Base-by-base conservation (phyloP, 2,888 invertebrate genomes). In the Lasioglossum figueresi region DNA sequence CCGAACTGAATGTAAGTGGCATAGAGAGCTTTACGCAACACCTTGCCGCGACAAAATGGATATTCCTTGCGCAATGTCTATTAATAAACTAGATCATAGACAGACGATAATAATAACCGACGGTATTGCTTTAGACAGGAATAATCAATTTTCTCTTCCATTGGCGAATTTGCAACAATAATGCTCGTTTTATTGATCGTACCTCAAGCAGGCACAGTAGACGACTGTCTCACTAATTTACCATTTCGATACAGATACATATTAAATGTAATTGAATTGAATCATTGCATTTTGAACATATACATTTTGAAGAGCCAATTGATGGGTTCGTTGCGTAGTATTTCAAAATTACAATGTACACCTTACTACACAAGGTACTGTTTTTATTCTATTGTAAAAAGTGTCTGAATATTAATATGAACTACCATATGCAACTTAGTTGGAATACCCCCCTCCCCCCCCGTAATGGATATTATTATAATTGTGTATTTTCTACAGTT, bases 61-160 rank as follows among this genome's bases (percentile, higher is more conserved):
- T 76, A 88, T 77, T 82, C 80, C 73, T 89, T 88, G 85, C 87
- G 90, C 86, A 91, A 91, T 90, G 85, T 78, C 89, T 87, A 90
- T 90, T 91, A 92, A 91, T 91, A 91, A 89, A 78, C 77, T 76
- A 81, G 81, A 71, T 66, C 76, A 82, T 84, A 85, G 63, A 77
- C 43, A 71, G 80, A 73, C 27, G 23, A 80, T 75, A 78, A 81
- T 76, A 83, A 81, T 71, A 63, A 66, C 77, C 75, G 68, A 63
- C 43, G 16, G 34, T 40, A 66, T 59, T 77, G 59, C 70, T 72
- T 77, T 23, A 34, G 45, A 75, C 75, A 71, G 43, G 56, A 75
- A 85, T 70, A 75, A 80, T 80, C 78, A 84, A 84, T 84, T 68
- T 43, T 16, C 3, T 43, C 45, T 45, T 16, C 23, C 19, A 79